Conservation (phyloP, 2,113 vertebrate species). For the Podarcis muralis region DNA sequence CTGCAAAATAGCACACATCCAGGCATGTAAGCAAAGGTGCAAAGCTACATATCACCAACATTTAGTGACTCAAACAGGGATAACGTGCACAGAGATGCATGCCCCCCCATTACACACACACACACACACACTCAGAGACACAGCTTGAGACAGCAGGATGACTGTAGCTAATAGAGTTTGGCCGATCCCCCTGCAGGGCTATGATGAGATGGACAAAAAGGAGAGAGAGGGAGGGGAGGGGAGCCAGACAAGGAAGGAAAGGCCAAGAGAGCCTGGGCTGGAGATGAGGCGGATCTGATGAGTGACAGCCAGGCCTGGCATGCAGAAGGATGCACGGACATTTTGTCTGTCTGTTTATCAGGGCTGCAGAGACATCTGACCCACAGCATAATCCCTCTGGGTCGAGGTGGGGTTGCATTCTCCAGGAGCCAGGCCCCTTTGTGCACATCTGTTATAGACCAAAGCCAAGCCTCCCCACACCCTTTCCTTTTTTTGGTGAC, state of each 20-base stretch:
- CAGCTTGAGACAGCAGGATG: constrained; percentile 14
- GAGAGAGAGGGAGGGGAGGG: neutral
- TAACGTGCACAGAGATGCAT: constrained; percentile 11
- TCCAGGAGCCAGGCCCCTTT: neutral
- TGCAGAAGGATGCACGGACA: neutral
- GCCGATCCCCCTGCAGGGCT: constrained; percentile 27
- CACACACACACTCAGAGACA: neutral
- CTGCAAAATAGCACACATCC: neutral
- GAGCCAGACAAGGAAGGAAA: constrained; percentile 11
- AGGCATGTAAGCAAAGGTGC: neutral
- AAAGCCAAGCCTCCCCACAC: neutral
- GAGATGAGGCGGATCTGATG: neutral
- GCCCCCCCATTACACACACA: constrained; percentile 58
- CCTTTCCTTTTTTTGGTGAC: neutral
- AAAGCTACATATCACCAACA: neutral
- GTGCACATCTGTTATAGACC: neutral
- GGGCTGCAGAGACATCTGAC: neutral
- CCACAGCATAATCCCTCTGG: neutral
- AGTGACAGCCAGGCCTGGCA: neutral
- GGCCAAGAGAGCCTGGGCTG: constrained; percentile 1
- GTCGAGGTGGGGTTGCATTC: neutral
- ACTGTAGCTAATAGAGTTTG: constrained; percentile 29
- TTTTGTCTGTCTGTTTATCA: constrained; percentile 21
- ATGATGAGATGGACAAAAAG: constrained; percentile 6
- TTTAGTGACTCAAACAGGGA: neutral